phyloP scores from a whole-genome alignment of 2,797 vertebrate species.

The Hoplostethus atlanticus region DNA sequence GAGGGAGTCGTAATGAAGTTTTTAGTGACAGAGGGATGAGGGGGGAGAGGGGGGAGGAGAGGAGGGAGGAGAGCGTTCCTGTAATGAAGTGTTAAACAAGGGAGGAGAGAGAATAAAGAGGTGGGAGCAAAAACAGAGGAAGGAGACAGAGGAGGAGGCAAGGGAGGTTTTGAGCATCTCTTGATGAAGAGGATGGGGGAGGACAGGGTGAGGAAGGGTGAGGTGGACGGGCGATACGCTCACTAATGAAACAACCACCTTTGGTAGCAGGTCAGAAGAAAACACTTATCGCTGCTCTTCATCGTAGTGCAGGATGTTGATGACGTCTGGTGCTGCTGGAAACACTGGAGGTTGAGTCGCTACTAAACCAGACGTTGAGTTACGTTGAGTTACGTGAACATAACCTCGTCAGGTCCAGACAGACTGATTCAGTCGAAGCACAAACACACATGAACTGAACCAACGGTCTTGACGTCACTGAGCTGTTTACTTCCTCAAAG shows the following conservation, averaged over 20 bases:
- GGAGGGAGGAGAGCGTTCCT: slow-evolving; percentile 9
- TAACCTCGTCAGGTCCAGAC: too few species aligned
- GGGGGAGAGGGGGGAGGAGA: not conserved
- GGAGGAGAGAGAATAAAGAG: not conserved
- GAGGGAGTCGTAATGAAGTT: not conserved
- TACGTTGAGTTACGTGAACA: too few species aligned
- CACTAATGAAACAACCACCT: slow-evolving; percentile 11
- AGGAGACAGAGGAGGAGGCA: not conserved
- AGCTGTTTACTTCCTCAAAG: slow-evolving; percentile 17
- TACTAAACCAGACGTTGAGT: too few species aligned
- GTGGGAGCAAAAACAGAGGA: not conserved
- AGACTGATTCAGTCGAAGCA: too few species aligned
- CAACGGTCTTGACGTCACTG: not conserved
- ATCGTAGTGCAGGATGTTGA: too few species aligned
- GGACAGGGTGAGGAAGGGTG: too few species aligned
- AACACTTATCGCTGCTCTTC: too few species aligned
- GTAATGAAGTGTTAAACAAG: not conserved
- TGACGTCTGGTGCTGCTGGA: too few species aligned
- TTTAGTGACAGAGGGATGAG: slow-evolving; percentile 4
- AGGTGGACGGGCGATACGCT: not conserved
- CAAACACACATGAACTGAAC: too few species aligned
- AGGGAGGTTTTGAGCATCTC: not conserved
- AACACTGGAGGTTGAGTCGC: too few species aligned
- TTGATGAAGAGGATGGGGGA: not conserved
- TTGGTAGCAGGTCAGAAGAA: not conserved